These are phyloP conservation scores for Regulus satrapa DNA, from an alignment of 2,113 vertebrate genomes.

Conservation along the genomic window DNA sequence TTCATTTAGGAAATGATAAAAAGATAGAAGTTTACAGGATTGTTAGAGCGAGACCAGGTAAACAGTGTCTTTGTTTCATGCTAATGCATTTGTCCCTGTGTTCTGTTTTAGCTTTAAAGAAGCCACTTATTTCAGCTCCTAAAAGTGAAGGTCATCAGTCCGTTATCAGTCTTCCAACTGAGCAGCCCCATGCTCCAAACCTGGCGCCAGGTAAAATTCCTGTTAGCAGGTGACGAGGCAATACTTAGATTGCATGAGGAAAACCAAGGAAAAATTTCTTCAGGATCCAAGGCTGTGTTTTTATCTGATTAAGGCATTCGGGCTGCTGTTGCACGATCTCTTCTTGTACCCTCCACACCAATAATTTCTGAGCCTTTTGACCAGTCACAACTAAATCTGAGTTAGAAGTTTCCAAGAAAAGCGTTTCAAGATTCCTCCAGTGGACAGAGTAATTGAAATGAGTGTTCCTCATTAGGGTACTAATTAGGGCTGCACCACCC, in stretches of 20 bases:
- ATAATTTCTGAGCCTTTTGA: background rate
- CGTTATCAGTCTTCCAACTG: conserved; percentile 45
- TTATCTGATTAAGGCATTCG: background rate
- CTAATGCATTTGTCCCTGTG: background rate
- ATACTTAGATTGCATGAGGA: background rate
- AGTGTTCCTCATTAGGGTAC: background rate
- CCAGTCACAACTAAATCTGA: background rate
- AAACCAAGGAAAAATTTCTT: background rate
- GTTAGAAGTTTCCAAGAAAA: background rate
- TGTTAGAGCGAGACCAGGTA: background rate
- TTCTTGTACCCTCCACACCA: background rate
- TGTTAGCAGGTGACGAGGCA: background rate
- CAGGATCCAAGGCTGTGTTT: background rate
- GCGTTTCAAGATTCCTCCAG: background rate
- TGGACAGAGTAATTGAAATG: background rate
- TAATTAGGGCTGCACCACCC: background rate
- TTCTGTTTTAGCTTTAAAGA: conserved; percentile 71
- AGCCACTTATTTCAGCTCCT: conserved; percentile 65
- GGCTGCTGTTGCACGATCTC: accelerated
- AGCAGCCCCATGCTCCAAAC: conserved; percentile 63
- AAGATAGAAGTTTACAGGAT: background rate
- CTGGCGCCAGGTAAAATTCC: conserved; percentile 64
- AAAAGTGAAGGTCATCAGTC: conserved; percentile 51
- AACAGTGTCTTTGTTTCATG: background rate
- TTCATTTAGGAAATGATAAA: background rate